phyloP scores from a whole-genome alignment of 2,888 invertebrate species.

The Drosophila colorata region DNA sequence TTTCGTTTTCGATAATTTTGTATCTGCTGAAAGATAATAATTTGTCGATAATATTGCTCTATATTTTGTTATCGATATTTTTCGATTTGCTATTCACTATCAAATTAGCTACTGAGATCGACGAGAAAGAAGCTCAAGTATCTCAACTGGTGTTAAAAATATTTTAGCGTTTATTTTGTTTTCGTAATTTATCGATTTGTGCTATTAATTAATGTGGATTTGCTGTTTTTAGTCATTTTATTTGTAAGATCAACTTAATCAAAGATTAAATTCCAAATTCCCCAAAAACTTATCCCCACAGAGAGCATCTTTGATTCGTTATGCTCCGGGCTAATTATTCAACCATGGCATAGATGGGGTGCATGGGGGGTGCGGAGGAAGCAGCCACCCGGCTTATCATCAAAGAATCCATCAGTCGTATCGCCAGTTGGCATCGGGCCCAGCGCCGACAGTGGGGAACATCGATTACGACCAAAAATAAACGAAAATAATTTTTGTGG shows the following conservation, averaged over 20 bases:
- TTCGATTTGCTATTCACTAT: neutral
- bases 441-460: conserved; percentile 38
- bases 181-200: neutral
- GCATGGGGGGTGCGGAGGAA: neutral
- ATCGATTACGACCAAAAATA: conserved; percentile 70
- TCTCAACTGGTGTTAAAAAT: no score
- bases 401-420: conserved; percentile 82
- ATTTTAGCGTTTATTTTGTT: neutral
- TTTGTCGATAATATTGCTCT: neutral
- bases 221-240: no score
- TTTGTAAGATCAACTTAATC: no score
- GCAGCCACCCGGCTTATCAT: conserved; percentile 67
- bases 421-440: conserved; percentile 79
- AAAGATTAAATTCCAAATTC: neutral
- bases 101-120: neutral
- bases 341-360: conserved; percentile 26
- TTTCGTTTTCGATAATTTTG: no score
- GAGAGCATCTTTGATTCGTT: conserved; percentile 13
- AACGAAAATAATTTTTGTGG: conserved; percentile 55
- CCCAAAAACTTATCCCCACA: neutral
- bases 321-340: conserved; percentile 28
- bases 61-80: neutral
- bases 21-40: no score
- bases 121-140: no score
- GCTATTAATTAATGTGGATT: neutral